These are phyloP conservation scores for Pachycephus smyrnensis DNA, from an alignment of 2,888 invertebrate species.

Conservation along the genomic window DNA sequence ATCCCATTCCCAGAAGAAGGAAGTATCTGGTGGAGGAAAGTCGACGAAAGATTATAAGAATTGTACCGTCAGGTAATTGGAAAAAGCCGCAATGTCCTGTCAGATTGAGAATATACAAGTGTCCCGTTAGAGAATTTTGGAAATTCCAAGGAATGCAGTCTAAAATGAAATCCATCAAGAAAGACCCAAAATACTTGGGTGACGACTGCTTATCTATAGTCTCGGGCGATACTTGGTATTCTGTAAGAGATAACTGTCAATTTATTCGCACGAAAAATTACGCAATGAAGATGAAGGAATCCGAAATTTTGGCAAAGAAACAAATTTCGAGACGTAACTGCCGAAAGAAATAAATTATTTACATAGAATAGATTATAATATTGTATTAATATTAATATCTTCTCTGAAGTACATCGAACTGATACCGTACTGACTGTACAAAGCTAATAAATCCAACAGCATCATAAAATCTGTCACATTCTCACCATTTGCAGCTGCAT, in stretches of 20 bases:
- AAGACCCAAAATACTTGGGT: background rate
- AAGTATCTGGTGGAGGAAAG: background rate
- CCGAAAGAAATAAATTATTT: background rate
- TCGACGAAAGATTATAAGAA: background rate
- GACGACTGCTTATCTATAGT: background rate
- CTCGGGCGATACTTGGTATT: background rate
- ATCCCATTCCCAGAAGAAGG: constrained; percentile 18
- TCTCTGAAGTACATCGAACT: background rate
- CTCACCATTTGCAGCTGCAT: too few relatives aligned
- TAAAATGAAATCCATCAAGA: background rate
- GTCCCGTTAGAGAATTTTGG: constrained; percentile 15
- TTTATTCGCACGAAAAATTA: constrained; percentile 25
- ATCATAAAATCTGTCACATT: background rate
- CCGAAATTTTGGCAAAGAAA: background rate
- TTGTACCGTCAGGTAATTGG: constrained; percentile 34
- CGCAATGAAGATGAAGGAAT: constrained; percentile 34
- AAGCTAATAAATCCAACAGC: background rate
- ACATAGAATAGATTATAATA: background rate
- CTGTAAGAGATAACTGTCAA: background rate
- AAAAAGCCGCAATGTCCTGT: constrained; percentile 34
- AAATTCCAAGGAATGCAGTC: background rate
- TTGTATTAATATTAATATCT: background rate
- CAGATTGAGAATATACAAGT: constrained; percentile 38
- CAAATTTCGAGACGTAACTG: constrained; percentile 5
- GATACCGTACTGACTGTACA: background rate